phyloP scores from a whole-genome alignment of 2,888 invertebrate species.

The Pristionchus japonicus region DNA sequence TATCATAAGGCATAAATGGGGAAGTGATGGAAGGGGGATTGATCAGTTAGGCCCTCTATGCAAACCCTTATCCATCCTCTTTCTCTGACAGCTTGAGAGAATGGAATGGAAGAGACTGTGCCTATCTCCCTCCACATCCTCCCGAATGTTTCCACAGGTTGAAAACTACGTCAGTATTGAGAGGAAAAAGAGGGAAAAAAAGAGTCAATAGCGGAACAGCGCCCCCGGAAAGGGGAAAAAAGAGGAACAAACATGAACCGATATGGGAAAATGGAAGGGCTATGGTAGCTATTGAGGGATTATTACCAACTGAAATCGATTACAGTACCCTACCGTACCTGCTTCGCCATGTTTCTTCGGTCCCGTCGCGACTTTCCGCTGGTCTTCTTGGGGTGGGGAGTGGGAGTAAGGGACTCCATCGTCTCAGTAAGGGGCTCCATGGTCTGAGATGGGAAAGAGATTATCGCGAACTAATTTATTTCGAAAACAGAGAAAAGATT shows the following conservation, averaged over 20 bases:
- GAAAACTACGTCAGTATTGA: background rate
- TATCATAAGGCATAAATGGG: background rate
- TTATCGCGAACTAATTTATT: too few relatives aligned
- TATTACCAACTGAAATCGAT: background rate
- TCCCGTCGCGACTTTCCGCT: background rate
- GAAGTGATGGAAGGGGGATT: background rate
- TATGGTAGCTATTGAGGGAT: background rate
- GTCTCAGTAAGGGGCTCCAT: too few relatives aligned
- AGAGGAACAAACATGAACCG: background rate
- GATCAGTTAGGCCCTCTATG: too few relatives aligned
- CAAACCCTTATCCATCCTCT: too few relatives aligned
- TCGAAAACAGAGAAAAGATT: too few relatives aligned
- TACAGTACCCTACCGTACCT: background rate
- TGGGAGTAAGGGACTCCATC: background rate
- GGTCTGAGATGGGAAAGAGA: too few relatives aligned
- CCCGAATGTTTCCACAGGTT: slow-evolving; percentile 20
- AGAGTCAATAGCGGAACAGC: background rate
- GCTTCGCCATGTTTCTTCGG: background rate
- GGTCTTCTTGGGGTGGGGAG: background rate
- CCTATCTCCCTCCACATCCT: background rate
- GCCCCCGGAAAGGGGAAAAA: background rate
- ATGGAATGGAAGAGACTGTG: too few relatives aligned
- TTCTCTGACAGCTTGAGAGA: too few relatives aligned
- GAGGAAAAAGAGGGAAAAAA: background rate
- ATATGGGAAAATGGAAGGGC: background rate